Base-by-base conservation (phyloP, 2,888 invertebrate genomes). In the Drosophila ustulata region DNA sequence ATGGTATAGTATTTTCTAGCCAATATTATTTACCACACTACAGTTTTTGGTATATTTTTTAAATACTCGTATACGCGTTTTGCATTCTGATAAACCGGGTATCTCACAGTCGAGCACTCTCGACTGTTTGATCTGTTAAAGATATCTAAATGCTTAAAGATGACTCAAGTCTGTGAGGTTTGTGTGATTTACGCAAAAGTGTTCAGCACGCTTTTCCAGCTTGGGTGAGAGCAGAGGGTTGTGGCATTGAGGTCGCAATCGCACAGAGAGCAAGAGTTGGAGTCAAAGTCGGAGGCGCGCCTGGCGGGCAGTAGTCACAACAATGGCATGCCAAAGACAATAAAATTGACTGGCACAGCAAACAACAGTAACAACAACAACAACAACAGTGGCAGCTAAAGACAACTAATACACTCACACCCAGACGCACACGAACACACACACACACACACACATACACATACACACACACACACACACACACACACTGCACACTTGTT, bases 281-380 rank as follows among this genome's bases (percentile, higher is more conserved):
- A 28, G 5, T 37, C 37, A 26, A 18, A n/a, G 13, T 3, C 8
- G 25, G 26, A 3, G 25, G 53, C 39, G 26, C n/a, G 46, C 52
- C 51, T 67, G 37, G 47, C 34, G 53, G 62, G 53, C 70, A 71
- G 52, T 56, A 53, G 71, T 57, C 72, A 70, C 52, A 75, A 78
- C 78, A 78, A 78, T 73, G 53, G 62, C 75, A 64, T 70, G 69
- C 78, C 69, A 78, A 78, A 78, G 78, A 78, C 78, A 78, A 78
- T 78, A 75, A 78, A 78, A 78, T 78, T 78, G 78, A 78, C 77
- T 77, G 71, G 46, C 75, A 80, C 51, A 71, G 71, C 77, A 74
- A 71, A 64, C 65, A 73, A 64, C 76, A 61, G 56, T 61, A 53
- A 58, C 59, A 68, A 13, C 59, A 50, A 52, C n/a, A n/a, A n/a